Percentiles rank a stretch among this genome's conserved stretches.
phyloP scores from a whole-genome alignment of 1,140 invertebrate species.

The Saxidomus purpurata region DNA sequence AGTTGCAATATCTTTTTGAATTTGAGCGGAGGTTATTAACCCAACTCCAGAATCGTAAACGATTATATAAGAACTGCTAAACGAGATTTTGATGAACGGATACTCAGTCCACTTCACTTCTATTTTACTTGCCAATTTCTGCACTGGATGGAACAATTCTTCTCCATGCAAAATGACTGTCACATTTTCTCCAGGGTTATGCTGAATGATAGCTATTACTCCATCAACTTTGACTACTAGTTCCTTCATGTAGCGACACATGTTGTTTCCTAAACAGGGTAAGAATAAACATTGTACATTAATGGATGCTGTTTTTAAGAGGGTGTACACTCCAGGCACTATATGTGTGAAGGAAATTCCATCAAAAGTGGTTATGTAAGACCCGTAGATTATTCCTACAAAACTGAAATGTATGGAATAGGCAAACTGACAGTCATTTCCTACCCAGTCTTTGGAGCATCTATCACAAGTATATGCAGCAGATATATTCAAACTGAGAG shows the following conservation, averaged over 20 bases:
- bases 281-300: constrained; percentile 64
- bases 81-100: constrained; percentile 32
- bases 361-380: constrained; percentile 71
- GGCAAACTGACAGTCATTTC: constrained; percentile 71
- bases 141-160: neutral
- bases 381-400: constrained; percentile 61
- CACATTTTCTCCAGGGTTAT: constrained; percentile 26
- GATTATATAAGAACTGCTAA: constrained; percentile 3
- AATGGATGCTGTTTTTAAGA: constrained; percentile 49
- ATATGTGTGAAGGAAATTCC: constrained; percentile 66
- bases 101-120: constrained; percentile 22
- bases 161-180: constrained; percentile 9
- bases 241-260: constrained; percentile 62
- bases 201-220: constrained; percentile 24
- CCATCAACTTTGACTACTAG: neutral
- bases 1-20: neutral
- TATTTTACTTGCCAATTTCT: neutral
- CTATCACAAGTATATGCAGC: constrained; percentile 68
- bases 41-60: constrained; percentile 44
- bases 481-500: neutral
- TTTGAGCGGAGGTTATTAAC: constrained; percentile 20
- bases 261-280: constrained; percentile 64
- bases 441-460: constrained; percentile 71
- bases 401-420: neutral
- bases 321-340: constrained; percentile 66